Percentiles rank a stretch among this genome's conserved stretches.
These are phyloP conservation scores for Gila orcuttii DNA, from an alignment of 2,113 vertebrate species.

Conservation along the genomic window DNA sequence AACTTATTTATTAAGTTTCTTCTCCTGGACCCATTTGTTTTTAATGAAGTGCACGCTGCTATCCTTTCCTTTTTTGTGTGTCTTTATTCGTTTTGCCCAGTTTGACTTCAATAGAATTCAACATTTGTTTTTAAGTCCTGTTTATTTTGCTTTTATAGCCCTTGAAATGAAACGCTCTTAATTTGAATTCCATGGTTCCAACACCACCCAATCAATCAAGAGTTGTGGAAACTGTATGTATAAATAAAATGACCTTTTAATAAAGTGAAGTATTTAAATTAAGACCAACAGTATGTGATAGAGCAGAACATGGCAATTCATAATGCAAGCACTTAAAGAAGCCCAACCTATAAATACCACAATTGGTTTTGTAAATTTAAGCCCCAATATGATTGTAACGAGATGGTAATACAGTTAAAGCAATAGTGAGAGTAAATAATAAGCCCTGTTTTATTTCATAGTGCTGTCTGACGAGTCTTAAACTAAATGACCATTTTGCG, in stretches of 20 bases:
- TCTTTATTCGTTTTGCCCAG: slow-evolving; percentile 23
- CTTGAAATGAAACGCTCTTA: slow-evolving; percentile 52
- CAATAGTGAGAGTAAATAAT: slow-evolving; percentile 13
- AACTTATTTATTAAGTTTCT: slow-evolving; percentile 76
- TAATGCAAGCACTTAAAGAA: slow-evolving; percentile 52
- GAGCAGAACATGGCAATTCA: slow-evolving; percentile 42
- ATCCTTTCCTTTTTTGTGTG: slow-evolving; percentile 53
- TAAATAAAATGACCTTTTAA: slow-evolving; percentile 50
- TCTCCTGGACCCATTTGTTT: slow-evolving; percentile 73
- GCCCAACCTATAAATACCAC: background rate
- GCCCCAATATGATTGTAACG: background rate
- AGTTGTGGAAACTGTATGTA: slow-evolving; percentile 40
- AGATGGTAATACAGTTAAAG: slow-evolving; percentile 30
- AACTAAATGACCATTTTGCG: slow-evolving; percentile 33
- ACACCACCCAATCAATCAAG: slow-evolving; percentile 40
- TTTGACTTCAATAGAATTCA: background rate
- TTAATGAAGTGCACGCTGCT: slow-evolving; percentile 86
- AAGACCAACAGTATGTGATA: slow-evolving; percentile 47
- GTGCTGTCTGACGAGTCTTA: slow-evolving; percentile 66
- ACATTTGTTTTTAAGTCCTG: slow-evolving; percentile 15
- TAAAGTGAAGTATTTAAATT: slow-evolving; percentile 47
- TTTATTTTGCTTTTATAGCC: slow-evolving; percentile 34
- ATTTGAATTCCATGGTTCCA: slow-evolving; percentile 43
- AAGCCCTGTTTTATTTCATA: slow-evolving; percentile 18
- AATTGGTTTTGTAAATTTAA: slow-evolving; percentile 1